A percentile compares a stretch with the other conserved stretches of the same genome.
Evolutionary conservation across 2,113 vertebrate genomes (phyloP).

Genomic region (Archocentrus centrarchus): DNA sequence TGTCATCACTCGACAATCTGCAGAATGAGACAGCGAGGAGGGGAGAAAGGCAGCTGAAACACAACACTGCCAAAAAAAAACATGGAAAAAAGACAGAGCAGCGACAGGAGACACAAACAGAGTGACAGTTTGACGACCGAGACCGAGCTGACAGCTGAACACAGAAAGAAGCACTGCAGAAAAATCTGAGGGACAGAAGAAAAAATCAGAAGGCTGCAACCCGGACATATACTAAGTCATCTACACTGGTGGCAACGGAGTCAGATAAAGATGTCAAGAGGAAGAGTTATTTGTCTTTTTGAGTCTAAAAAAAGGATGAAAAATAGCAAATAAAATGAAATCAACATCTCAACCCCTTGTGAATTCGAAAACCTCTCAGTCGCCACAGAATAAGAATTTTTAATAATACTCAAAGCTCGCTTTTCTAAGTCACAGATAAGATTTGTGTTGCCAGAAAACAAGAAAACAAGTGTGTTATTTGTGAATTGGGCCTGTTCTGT

Average conservation of each 20-base stretch:
- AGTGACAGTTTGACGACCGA: not conserved
- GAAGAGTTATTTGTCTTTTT: not conserved
- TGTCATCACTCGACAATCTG: constrained; percentile 39
- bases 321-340: not conserved
- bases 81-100: not conserved
- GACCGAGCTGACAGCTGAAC: not conserved
- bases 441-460: constrained; percentile 3
- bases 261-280: not conserved
- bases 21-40: not conserved
- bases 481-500: not conserved
- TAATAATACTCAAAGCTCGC: not conserved
- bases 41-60: not conserved
- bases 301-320: not conserved
- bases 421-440: not conserved
- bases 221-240: not conserved
- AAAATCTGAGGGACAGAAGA: not conserved
- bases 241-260: no score
- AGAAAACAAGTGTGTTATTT: not conserved
- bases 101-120: not conserved
- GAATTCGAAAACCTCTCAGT: not conserved
- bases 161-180: not conserved
- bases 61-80: not conserved
- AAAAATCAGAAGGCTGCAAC: not conserved
- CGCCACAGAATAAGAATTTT: not conserved
- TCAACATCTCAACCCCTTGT: not conserved